Percentiles rank a stretch among this genome's conserved stretches.
Conservation (phyloP, 2,888 invertebrate species). For the Pseudeuparius sepicola region DNA sequence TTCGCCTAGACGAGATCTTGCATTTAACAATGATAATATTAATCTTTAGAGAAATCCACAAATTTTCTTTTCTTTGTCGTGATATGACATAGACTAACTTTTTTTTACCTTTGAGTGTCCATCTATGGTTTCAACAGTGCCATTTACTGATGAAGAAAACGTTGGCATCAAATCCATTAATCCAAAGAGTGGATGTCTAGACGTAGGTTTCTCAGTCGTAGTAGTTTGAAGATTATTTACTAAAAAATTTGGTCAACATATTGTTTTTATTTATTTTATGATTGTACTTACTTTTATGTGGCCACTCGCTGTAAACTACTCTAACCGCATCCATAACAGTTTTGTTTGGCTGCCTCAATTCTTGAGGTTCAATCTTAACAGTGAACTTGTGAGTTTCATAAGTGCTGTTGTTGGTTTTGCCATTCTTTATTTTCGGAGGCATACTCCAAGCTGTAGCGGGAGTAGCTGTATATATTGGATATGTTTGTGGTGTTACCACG, state of each 20-base stretch:
- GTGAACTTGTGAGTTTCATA: slow-evolving; percentile 27
- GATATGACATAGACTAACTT: too few species aligned
- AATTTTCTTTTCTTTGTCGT: too few species aligned
- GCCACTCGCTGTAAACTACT: slow-evolving; percentile 40
- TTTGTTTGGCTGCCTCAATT: slow-evolving; percentile 17
- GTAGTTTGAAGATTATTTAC: slow-evolving; percentile 48
- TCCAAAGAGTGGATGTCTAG: slow-evolving; percentile 42
- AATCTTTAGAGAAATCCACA: too few species aligned
- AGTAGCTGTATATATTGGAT: slow-evolving; percentile 35
- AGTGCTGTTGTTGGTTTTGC: slow-evolving; percentile 21
- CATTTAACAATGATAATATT: too few species aligned
- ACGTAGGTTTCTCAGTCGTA: slow-evolving; percentile 32
- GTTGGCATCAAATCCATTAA: slow-evolving; percentile 44
- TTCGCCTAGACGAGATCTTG: too few species aligned
- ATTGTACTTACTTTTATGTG: slow-evolving; percentile 41
- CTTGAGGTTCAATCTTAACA: slow-evolving; percentile 27
- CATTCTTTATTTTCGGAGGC: slow-evolving; percentile 34
- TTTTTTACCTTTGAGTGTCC: slow-evolving; percentile 58
- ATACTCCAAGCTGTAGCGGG: slow-evolving; percentile 31
- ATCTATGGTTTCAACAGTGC: slow-evolving; percentile 46
- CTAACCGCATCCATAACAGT: slow-evolving; percentile 27
- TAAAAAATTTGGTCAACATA: slow-evolving; percentile 36
- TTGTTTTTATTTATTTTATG: too few species aligned
- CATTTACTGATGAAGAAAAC: slow-evolving; percentile 42
- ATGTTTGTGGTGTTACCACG: slow-evolving; percentile 69